Base-by-base conservation (phyloP, 2,888 invertebrate species). In the Deroplatys truncata region DNA sequence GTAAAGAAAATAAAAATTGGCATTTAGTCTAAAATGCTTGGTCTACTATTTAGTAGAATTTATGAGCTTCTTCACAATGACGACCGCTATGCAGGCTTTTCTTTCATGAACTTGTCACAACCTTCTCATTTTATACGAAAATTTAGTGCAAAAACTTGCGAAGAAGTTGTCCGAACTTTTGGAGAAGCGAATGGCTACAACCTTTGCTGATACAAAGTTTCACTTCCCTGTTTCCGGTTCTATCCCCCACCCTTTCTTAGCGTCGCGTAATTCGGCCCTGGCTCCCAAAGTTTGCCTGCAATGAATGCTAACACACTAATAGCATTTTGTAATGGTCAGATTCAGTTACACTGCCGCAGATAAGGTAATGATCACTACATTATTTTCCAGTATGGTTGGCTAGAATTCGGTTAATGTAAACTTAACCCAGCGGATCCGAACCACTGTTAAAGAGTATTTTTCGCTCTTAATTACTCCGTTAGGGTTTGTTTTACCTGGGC, bases 341-440 rank as follows among this genome's bases (percentile, higher is more conserved):
- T 88, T 84, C 88, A 84, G 84, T 56, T 88, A 84, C 28, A 82
- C 28, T 83, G 84, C 43, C 28, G 9, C 15, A 84, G 84, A 88
- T 84, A 84, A 88, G 88, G 84, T 88, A 88, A 84, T 88, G 84
- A 88, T 56, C 84, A 56, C 49, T 84, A 29, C 88, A 84, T 88
- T 88, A 88, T 56, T 88, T 88, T 88, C n/a, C 28, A 43, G 56
- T 20, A 2, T 20, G 56, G 56, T 25, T 72, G 1, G 16, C 20
- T 20, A 20, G 56, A 72, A 20, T 25, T 72, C 5, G 20, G 7
- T 72, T 72, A 72, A 72, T 7, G 20, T 16, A 72, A 72, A 72
- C 56, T 20, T 72, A 72, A 72, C 56, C 20, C 56, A 20, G 56
- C 20, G 56, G 56, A 72, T 72, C 7, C 56, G 1, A 72, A 72